Evolutionary conservation across 2,113 vertebrate genomes (phyloP), one percentile per base, ranked within the genome.

Genomic region (Osmerus mordax): DNA sequence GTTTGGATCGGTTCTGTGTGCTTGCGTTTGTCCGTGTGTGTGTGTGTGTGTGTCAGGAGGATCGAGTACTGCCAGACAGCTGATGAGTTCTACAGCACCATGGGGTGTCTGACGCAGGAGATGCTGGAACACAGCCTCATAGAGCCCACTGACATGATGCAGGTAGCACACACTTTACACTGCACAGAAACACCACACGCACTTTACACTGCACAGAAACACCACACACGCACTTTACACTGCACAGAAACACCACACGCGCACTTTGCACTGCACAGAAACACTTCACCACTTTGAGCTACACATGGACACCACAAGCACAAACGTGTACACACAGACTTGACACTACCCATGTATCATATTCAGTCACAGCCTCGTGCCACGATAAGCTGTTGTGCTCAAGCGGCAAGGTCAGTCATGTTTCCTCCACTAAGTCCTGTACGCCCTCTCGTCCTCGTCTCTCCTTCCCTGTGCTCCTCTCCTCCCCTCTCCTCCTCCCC

Each of bases 21-120:
- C 71, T n/a, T 16, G 16, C 41, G n/a, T 14, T 18, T 70, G 21
- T 69, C 23, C 6, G 11, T 70, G 14, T 56, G 15, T 55, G 14
- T 32, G 23, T 19, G 21, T 21, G 21, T 21, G 9, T 36, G 6
- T 7, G 32, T 36, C 41, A 73, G 53, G 62, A 53, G 19, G 29
- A 65, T 65, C 8, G 63, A n/a, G 29, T 3, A 12, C 32, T 65
- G 63, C 18, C 63, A 36, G 8, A 65, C 63, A 19, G 95, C 97
- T 0, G 97, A 99, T 77, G 96, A 99, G 65, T 99, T 99, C 79
- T 99, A 99, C 82, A 95, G 97, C 87, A 95, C 93, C 12, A 99
- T 99, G 97, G 97, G 97, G 7, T 94, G 91, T 63, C 91, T 99
- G 23, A 96, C 97, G 1, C 96, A 96, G 89, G 96, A 99, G 89